phyloP scores from a whole-genome alignment of 1,140 invertebrate species.

The Chironomus striatipennis region DNA sequence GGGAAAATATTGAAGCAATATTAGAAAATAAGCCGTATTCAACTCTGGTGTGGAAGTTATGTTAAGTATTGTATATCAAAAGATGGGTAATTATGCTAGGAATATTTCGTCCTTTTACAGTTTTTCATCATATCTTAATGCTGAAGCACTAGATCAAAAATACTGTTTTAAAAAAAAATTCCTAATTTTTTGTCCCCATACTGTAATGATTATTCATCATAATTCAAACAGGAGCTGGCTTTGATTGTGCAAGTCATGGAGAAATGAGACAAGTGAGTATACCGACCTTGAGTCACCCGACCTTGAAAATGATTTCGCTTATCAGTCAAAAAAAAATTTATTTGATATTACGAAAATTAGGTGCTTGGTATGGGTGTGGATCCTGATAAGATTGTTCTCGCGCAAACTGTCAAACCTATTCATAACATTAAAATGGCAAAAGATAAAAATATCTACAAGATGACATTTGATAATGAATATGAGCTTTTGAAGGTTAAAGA shows the following conservation, averaged over 20 bases:
- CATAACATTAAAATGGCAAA: constrained; percentile 52
- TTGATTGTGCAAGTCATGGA: constrained; percentile 65
- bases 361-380: constrained; percentile 47
- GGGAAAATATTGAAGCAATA: too few relatives aligned
- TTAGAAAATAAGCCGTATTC: too few relatives aligned
- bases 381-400: constrained; percentile 51
- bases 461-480: constrained; percentile 60
- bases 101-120: too few relatives aligned
- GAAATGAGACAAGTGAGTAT: constrained; percentile 52
- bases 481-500: constrained; percentile 53
- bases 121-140: too few relatives aligned
- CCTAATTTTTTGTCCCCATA: too few relatives aligned
- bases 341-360: neutral
- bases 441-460: constrained; percentile 44
- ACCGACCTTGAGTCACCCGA: neutral
- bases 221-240: constrained; percentile 46
- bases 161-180: too few relatives aligned
- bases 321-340: neutral
- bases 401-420: constrained; percentile 57
- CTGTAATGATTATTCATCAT: neutral
- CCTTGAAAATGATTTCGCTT: neutral
- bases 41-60: too few relatives aligned
- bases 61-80: too few relatives aligned
- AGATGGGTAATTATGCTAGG: too few relatives aligned
- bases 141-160: too few relatives aligned